Base-by-base conservation (phyloP, 2,888 invertebrate species). In the Pachymerium ferrugineum region DNA sequence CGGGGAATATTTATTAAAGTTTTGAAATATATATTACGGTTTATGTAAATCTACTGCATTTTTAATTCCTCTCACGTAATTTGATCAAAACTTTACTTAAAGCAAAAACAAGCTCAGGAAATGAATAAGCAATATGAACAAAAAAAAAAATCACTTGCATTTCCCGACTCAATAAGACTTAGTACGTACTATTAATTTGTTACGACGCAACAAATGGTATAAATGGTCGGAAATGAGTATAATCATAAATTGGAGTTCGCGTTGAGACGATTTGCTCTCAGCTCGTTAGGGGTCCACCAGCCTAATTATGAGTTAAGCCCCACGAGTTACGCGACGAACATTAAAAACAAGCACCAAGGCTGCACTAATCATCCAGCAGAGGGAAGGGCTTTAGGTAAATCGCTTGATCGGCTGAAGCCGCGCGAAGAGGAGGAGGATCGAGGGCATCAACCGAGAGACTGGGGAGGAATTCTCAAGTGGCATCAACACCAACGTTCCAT, bases 321-420 rank as follows among this genome's bases (percentile, higher is more conserved):
- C 28, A 10, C 62, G 62, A 62, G 62, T 62, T 62, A 62, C 62
- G 62, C 62, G 28, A 62, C 62, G 62, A 62, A 62, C 62, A 62
- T 62, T 62, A 62, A 62, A 62, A 62, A 62, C 62, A 62, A 62
- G 62, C 62, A 62, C 25, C 62, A 62, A 62, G 62, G 25, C 62
- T 62, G 28, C 28, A 62, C 62, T 62, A 62, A 62, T 62, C 62
- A 62, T 62, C 62, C 28, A 28, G 62, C 62, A 62, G 62, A 62
- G 62, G 47, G 62, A 62, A 62, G 3, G 62, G 62, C 62, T 62
- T 62, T 62, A 62, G 62, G 62, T 62, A 62, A 62, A 62, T 62
- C 62, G 62, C 62, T 62, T 62, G 62, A 62, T 62, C 62, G 62
- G 62, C 62, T 62, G 62, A 62, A 62, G 62, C 62, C 62, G 25